Conservation (phyloP, 2,888 invertebrate genomes). For the Drosophila anomelani region DNA sequence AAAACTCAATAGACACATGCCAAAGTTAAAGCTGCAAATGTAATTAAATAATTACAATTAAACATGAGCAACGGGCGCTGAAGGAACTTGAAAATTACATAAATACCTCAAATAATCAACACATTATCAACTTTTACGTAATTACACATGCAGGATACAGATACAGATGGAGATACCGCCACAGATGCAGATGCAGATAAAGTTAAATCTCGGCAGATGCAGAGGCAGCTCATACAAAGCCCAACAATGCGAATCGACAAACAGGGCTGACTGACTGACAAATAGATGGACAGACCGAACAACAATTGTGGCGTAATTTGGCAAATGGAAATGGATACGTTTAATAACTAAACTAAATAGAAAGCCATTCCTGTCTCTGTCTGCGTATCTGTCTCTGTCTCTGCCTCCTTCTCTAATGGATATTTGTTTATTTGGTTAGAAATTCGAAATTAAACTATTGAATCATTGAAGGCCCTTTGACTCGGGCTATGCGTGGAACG, state of each 20-base stretch:
- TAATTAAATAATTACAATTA: slow-evolving; percentile 71
- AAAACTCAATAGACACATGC: slow-evolving; percentile 40
- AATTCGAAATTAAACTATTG: slow-evolving; percentile 64
- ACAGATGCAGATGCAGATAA: slow-evolving; percentile 31
- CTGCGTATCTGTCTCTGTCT: slow-evolving; percentile 3
- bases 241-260: slow-evolving; percentile 41
- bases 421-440: slow-evolving; percentile 66
- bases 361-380: slow-evolving; percentile 37
- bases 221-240: slow-evolving; percentile 17
- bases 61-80: slow-evolving; percentile 28
- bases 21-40: slow-evolving; percentile 52
- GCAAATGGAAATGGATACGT: slow-evolving; percentile 70
- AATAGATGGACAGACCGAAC: slow-evolving; percentile 27
- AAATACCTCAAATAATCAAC: slow-evolving; percentile 74
- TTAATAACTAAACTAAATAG: slow-evolving; percentile 72
- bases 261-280: slow-evolving; percentile 28
- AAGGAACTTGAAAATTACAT: slow-evolving; percentile 49
- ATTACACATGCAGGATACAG: slow-evolving; percentile 59
- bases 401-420: slow-evolving; percentile 23
- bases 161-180: slow-evolving; percentile 20
- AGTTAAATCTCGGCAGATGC: slow-evolving; percentile 28
- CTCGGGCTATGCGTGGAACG: slow-evolving; percentile 39
- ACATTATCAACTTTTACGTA: slow-evolving; percentile 74
- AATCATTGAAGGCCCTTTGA: slow-evolving; percentile 66
- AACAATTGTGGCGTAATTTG: slow-evolving; percentile 57